Conservation (phyloP, 1,140 invertebrate species). For the Drosophila orosa region DNA sequence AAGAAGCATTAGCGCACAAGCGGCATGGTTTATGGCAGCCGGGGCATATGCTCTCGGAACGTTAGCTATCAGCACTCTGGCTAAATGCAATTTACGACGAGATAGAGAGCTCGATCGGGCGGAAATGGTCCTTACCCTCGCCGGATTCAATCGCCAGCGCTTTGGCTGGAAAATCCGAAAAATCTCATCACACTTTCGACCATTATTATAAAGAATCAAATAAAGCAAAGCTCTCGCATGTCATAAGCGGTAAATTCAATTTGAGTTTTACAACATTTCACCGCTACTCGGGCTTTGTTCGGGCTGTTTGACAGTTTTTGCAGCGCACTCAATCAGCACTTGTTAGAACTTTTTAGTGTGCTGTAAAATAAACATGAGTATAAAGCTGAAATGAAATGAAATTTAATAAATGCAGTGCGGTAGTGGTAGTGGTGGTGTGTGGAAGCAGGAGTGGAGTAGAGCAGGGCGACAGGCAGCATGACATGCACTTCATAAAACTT, state of each 20-base stretch:
- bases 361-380: slow-evolving; percentile 77
- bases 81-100: slow-evolving; percentile 13
- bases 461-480: slow-evolving; percentile 58
- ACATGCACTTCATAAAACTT: slow-evolving; percentile 81
- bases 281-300: slow-evolving; percentile 12
- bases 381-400: slow-evolving; percentile 73
- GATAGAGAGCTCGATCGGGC: neutral
- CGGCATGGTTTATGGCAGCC: slow-evolving; percentile 52
- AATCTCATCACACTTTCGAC: slow-evolving; percentile 41
- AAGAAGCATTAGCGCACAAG: slow-evolving; percentile 54
- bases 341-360: slow-evolving; percentile 78
- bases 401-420: slow-evolving; percentile 73
- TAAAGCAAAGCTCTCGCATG: slow-evolving; percentile 61
- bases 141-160: slow-evolving; percentile 13
- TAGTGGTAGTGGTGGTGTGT: neutral
- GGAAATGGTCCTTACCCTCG: neutral
- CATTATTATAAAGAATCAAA: slow-evolving; percentile 51
- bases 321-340: slow-evolving; percentile 75
- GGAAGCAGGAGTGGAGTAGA: slow-evolving; percentile 19
- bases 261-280: slow-evolving; percentile 58
- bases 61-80: slow-evolving; percentile 4
- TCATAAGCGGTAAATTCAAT: slow-evolving; percentile 73
- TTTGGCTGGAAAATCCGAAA: slow-evolving; percentile 13
- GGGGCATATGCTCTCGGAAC: slow-evolving; percentile 13
- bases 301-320: slow-evolving; percentile 72